Evolutionary conservation across 1,140 invertebrate species (phyloP).

Genomic region (Cardiocondyla obscurior): DNA sequence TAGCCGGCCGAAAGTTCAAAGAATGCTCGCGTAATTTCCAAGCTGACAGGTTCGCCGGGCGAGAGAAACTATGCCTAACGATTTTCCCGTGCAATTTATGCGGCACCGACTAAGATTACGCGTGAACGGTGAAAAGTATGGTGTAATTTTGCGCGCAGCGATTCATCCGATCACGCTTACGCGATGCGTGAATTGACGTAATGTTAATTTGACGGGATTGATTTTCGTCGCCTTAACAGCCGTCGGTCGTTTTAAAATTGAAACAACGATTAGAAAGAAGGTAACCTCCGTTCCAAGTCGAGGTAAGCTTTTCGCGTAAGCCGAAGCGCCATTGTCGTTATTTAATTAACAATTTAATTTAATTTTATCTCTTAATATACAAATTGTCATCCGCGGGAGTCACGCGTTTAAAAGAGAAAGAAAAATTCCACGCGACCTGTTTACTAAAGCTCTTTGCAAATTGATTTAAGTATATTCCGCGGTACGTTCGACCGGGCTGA

Average conservation of each 20-base stretch:
- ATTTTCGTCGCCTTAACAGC: neutral
- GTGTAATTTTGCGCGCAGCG: constrained; percentile 45
- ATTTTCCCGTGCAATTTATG: constrained; percentile 68
- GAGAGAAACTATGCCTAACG: constrained; percentile 66
- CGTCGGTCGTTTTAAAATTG: neutral
- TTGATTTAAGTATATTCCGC: constrained; percentile 29
- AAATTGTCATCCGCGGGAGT: constrained; percentile 29
- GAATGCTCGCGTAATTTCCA: constrained; percentile 66
- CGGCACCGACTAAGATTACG: constrained; percentile 46
- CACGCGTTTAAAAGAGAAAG: constrained; percentile 1
- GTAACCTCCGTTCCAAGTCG: neutral
- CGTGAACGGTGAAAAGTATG: constrained; percentile 50
- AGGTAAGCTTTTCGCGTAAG: neutral
- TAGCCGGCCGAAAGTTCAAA: constrained; percentile 65
- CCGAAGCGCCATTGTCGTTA: constrained; percentile 33
- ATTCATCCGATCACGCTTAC: neutral
- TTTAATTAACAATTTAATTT: constrained; percentile 64
- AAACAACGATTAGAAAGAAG: constrained; percentile 32
- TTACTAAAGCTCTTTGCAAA: neutral
- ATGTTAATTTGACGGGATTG: constrained; percentile 42
- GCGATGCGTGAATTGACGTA: constrained; percentile 32
- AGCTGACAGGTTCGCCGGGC: constrained; percentile 20
- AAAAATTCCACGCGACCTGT: constrained; percentile 11
- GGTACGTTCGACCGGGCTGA: constrained; percentile 16
- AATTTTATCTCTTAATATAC: constrained; percentile 43